phyloP scores from a whole-genome alignment of 1,140 invertebrate genomes.

The Trichonephila clavata region DNA sequence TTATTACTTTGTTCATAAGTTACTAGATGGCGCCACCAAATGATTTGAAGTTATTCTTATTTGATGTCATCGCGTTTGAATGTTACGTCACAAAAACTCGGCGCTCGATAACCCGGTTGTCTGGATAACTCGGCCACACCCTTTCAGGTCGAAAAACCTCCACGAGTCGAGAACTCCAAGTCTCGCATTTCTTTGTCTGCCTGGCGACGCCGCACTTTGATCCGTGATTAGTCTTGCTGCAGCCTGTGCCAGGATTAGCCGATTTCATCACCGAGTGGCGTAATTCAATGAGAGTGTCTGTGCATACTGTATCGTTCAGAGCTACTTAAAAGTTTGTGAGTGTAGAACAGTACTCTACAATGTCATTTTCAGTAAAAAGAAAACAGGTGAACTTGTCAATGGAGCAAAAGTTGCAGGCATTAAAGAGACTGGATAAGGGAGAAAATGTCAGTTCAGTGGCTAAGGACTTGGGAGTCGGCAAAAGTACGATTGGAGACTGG shows the following conservation, averaged over 20 bases:
- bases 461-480: background rate
- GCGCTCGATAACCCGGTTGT: background rate
- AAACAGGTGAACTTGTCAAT: background rate
- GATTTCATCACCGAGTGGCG: background rate
- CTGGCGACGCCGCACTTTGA: background rate
- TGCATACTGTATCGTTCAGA: background rate
- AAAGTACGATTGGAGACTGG: background rate
- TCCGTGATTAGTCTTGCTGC: background rate
- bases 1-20: too few relatives aligned
- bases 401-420: background rate
- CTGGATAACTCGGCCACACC: background rate
- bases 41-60: too few relatives aligned
- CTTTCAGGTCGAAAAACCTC: background rate
- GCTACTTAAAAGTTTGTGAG: background rate
- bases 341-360: background rate
- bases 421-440: background rate
- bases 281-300: background rate
- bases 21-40: too few relatives aligned
- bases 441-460: background rate
- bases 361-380: background rate
- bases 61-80: too few relatives aligned
- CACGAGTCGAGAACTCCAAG: background rate
- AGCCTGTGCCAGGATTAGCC: background rate
- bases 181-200: background rate
- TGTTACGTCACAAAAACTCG: background rate